Evolutionary conservation across 2,888 invertebrate species (phyloP), one percentile per base, ranked within the genome.

Genomic region (Tipula vernalis): DNA sequence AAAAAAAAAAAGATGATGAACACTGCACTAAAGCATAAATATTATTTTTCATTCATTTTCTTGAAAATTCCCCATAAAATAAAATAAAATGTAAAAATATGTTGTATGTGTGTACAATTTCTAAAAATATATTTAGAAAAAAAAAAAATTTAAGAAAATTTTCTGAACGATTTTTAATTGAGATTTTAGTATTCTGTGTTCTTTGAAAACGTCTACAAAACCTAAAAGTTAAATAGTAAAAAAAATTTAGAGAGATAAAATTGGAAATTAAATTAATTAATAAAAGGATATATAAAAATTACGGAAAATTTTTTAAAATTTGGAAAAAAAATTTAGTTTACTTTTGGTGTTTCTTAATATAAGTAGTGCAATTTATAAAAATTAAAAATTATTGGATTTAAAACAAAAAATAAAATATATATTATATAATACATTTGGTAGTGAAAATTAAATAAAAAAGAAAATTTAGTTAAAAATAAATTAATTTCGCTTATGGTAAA

Each of bases 171-270:
- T 71, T 71, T 71, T 71, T 71, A 71, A 71, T 71, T 71, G 71
- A 71, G 71, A 71, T 71, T 57, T 71, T 71, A 71, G 71, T 71
- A 71, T 71, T 71, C 71, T 71, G 71, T 71, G 71, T 71, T 71
- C 71, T 71, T 71, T 71, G 71, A 71, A 71, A 71, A 71, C 71
- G 71, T 71, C 71, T 71, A 71, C 71, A 71, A 71, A 71, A 71
- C 71, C 71, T 71, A 71, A 71, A 18, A 71, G 71, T 71, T 18
- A 71, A 71, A 71, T 71, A 71, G 71, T 71, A 71, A 71, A 71
- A n/a, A 18, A 71, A 71, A 28, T 8, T 71, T 71, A 13, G 18
- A 71, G 71, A 71, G 12, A 28, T 71, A 71, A 18, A 71, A 28
- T 71, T 71, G 71, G 71, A 28, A 71, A 71, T 71, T 28, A 71